These are phyloP conservation scores for Notodonta dromedarius DNA, from an alignment of 2,888 invertebrate genomes.

Conservation along the genomic window DNA sequence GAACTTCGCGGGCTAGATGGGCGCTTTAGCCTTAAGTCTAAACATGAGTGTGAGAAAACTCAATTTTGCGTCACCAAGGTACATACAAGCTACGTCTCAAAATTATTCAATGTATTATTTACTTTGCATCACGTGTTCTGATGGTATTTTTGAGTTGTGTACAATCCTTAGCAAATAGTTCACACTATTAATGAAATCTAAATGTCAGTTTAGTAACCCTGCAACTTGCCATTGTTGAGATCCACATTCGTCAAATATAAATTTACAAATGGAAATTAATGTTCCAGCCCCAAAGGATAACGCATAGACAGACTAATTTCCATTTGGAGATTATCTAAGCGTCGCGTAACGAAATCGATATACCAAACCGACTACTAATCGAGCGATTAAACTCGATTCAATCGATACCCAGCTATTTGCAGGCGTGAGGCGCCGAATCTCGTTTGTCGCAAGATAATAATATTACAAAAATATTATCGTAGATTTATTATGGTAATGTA, in stretches of 20 bases:
- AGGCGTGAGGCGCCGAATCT: constrained; percentile 13
- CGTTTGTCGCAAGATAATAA: neutral
- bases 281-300: neutral
- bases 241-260: neutral
- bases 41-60: too few species aligned
- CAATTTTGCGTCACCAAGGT: too few species aligned
- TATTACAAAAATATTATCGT: neutral
- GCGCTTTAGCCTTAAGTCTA: too few species aligned
- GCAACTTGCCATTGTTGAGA: neutral
- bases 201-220: neutral
- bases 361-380: constrained; percentile 12
- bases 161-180: too few species aligned
- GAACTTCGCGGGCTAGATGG: too few species aligned
- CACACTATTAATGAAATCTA: neutral
- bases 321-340: constrained; percentile 9
- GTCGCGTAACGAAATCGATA: constrained; percentile 15
- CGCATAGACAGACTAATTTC: constrained; percentile 5
- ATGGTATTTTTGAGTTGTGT: too few species aligned
- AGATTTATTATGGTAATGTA: constrained; percentile 2
- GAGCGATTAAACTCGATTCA: constrained; percentile 20
- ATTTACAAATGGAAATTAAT: neutral
- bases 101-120: too few species aligned
- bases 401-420: constrained; percentile 23
- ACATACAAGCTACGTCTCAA: too few species aligned
- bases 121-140: too few species aligned